Evolutionary conservation across 2,113 vertebrate genomes (phyloP).

Genomic region (Notarius quadriscutis): DNA sequence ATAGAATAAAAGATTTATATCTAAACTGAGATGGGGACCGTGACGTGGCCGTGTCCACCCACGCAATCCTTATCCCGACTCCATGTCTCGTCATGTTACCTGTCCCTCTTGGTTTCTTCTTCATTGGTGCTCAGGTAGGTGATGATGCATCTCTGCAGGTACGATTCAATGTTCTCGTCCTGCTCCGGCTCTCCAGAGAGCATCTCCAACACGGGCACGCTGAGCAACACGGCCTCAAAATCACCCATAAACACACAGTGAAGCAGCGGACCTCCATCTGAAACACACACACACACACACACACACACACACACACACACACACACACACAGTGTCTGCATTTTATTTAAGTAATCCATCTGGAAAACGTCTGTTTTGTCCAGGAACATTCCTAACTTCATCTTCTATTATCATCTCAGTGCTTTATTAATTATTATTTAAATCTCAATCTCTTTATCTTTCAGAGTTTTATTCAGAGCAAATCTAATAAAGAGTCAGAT

Average conservation of each 20-base stretch:
- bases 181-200: conserved; percentile 68
- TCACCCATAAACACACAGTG: conserved; percentile 79
- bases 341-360: neutral
- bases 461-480: neutral
- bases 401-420: neutral
- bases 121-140: conserved; percentile 74
- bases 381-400: neutral
- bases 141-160: conserved; percentile 79
- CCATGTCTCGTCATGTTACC: conserved; percentile 66
- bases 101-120: conserved; percentile 70
- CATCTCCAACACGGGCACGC: conserved; percentile 70
- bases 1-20: too few species aligned
- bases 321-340: neutral
- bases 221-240: conserved; percentile 79
- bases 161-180: conserved; percentile 74
- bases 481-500: neutral
- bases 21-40: too few species aligned
- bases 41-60: too few species aligned
- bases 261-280: conserved; percentile 79
- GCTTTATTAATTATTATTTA: neutral
- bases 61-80: neutral
- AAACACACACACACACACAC: conserved; percentile 13
- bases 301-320: neutral
- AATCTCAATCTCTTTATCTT: neutral
- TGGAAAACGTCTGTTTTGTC: neutral